These are phyloP conservation scores for Tenthredo livida DNA, from an alignment of 2,888 invertebrate species.

Conservation along the genomic window DNA sequence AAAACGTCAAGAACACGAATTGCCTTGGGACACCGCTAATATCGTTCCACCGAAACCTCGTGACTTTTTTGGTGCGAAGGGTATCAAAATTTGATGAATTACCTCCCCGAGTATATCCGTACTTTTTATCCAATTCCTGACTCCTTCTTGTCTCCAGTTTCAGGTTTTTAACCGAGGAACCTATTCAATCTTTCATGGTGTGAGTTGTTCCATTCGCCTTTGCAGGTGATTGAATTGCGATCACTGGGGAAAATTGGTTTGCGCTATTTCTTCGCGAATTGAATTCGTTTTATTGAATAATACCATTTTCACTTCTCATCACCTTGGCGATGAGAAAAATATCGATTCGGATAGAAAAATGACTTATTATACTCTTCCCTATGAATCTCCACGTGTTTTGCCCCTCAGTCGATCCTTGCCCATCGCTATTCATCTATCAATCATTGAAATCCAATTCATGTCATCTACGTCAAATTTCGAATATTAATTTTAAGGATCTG, in stretches of 20 bases:
- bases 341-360: neutral
- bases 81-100: slow-evolving; percentile 36
- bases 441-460: neutral
- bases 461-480: neutral
- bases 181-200: slow-evolving; percentile 10
- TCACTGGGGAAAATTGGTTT: neutral
- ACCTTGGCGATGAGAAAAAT: neutral
- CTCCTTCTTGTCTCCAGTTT: neutral
- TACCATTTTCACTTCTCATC: neutral
- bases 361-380: neutral
- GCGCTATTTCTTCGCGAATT: slow-evolving; percentile 15
- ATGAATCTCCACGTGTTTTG: neutral
- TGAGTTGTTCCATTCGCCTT: neutral
- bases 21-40: neutral
- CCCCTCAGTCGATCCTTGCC: neutral
- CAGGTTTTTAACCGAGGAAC: slow-evolving; percentile 8
- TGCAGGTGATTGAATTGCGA: neutral
- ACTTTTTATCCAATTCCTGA: neutral
- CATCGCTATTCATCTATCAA: neutral
- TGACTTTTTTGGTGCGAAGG: neutral
- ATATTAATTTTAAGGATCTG: neutral
- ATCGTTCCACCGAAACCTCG: neutral
- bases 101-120: neutral
- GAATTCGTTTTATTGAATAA: neutral
- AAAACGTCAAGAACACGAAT: neutral